Conservation (phyloP, 2,113 vertebrate species). For the Toxotes chatareus region DNA sequence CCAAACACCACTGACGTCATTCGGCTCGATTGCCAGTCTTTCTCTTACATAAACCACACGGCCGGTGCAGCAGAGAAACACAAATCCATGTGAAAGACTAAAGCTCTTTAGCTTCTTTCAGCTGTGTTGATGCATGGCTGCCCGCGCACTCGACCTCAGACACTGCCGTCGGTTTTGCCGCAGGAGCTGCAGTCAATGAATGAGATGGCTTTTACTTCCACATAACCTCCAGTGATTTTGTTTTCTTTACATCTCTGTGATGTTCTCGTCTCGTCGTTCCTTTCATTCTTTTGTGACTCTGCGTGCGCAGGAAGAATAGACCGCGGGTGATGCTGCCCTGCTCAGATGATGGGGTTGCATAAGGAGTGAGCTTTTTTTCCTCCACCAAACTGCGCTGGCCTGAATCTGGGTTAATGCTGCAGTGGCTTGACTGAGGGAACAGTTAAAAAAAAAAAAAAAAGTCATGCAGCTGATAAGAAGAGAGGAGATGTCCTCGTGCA, state of each 20-base stretch:
- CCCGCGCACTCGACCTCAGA: neutral
- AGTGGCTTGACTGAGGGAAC: conserved; percentile 21
- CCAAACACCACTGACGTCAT: conserved; percentile 45
- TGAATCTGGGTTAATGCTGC: conserved; percentile 66
- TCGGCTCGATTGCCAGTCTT: conserved; percentile 16
- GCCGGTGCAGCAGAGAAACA: conserved; percentile 17
- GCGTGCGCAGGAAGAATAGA: neutral
- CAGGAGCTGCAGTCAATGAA: conserved; percentile 36
- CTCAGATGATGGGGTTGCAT: conserved; percentile 48
- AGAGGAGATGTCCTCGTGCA: conserved; percentile 11
- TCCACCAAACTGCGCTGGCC: neutral
- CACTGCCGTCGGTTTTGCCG: neutral
- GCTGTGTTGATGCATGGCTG: conserved; percentile 7
- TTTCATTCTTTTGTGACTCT: neutral
- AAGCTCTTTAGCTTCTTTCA: conserved; percentile 46
- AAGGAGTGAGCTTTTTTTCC: conserved; percentile 32
- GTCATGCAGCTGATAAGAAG: conserved; percentile 18
- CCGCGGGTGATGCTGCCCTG: neutral
- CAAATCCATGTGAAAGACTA: conserved; percentile 39
- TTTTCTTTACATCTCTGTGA: neutral
- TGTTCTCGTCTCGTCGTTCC: conserved; percentile 17
- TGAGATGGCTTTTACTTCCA: conserved; percentile 14
- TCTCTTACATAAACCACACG: conserved; percentile 66
- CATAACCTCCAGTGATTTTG: conserved; percentile 5
- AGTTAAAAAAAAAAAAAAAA: neutral